Conservation (phyloP, 1,140 invertebrate genomes). For the Harlomillsia oculata region DNA sequence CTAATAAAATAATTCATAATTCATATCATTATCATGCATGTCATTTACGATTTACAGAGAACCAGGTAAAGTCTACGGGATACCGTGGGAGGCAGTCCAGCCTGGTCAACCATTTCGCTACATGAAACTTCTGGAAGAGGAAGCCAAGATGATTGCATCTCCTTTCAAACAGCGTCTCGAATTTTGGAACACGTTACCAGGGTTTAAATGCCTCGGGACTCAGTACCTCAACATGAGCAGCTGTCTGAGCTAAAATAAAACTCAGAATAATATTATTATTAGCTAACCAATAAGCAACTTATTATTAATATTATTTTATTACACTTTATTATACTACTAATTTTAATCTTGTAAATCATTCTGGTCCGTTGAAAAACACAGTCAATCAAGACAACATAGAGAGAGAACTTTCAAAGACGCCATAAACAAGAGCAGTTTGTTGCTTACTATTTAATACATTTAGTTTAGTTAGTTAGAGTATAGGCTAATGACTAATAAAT, state of each 20-base stretch:
- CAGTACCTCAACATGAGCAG: background rate
- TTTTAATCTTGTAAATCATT: too few species aligned
- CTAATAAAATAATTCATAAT: too few species aligned
- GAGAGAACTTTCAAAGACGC: too few species aligned
- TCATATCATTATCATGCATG: background rate
- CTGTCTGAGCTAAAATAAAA: conserved; percentile 1
- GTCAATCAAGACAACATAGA: too few species aligned
- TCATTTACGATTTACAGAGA: background rate
- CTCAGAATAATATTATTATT: too few species aligned
- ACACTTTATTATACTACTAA: too few species aligned
- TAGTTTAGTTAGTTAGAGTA: too few species aligned
- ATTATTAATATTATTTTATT: background rate
- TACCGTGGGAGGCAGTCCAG: conserved; percentile 4
- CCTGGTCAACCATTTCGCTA: background rate
- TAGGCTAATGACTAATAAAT: too few species aligned
- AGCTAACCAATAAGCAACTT: background rate
- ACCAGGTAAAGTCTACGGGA: conserved; percentile 4
- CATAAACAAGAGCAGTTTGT: too few species aligned
- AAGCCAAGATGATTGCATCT: conserved; percentile 13
- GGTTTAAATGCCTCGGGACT: background rate
- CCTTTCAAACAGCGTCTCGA: conserved; percentile 17
- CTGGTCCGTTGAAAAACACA: too few species aligned
- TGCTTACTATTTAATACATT: too few species aligned
- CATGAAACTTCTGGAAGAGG: conserved; percentile 15
- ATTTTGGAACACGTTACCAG: conserved; percentile 30